These are phyloP conservation scores for Rhagoletis pomonella DNA, from an alignment of 1,140 invertebrate species.

Conservation along the genomic window DNA sequence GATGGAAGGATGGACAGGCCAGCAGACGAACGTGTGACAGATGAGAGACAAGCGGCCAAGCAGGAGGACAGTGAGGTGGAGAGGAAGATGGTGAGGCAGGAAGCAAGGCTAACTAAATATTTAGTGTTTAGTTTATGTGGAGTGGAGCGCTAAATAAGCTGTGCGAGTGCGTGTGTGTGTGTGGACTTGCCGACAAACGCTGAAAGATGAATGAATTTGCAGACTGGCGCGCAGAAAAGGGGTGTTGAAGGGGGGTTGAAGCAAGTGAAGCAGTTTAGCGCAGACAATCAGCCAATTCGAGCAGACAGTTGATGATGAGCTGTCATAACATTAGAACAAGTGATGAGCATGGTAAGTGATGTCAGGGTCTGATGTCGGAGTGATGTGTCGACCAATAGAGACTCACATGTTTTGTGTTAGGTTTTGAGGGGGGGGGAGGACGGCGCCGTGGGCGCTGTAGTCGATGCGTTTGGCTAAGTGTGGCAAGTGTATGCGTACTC, in stretches of 20 bases:
- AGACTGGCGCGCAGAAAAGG: not conserved
- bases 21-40: not conserved
- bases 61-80: not conserved
- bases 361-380: not conserved
- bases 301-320: conserved; percentile 54
- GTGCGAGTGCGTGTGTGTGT: not conserved
- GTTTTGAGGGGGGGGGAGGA: not conserved
- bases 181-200: conserved; percentile 21
- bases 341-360: not conserved
- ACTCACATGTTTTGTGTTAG: not conserved
- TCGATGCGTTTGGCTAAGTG: not conserved
- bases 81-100: not conserved
- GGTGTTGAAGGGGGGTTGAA: not conserved
- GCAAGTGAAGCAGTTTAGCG: not conserved
- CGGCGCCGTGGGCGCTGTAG: not conserved
- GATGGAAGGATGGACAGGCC: not conserved
- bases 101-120: conserved; percentile 29
- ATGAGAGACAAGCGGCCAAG: not conserved
- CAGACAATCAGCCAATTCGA: conserved; percentile 44
- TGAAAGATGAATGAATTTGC: conserved; percentile 51
- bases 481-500: conserved; percentile 27
- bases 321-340: conserved; percentile 55
- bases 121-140: conserved; percentile 16
- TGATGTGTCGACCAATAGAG: not conserved
- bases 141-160: conserved; percentile 27